These are phyloP conservation scores for Cassiopea andromeda DNA, from an alignment of 30 jellyfish, hydroid and myxozoan genomes.

Conservation along the genomic window DNA sequence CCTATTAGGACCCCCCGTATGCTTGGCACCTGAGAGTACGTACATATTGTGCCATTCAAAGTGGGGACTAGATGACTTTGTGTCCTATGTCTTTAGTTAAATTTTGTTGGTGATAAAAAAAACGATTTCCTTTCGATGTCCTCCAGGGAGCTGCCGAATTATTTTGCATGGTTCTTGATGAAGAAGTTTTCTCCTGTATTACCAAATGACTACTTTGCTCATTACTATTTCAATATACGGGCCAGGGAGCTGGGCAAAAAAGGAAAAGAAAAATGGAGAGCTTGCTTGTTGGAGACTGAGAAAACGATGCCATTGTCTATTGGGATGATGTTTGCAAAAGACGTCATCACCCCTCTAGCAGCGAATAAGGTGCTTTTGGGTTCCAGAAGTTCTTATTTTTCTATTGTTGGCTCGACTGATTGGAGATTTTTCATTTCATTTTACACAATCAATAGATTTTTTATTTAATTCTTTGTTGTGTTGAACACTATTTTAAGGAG, in stretches of 20 bases:
- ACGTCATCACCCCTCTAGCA: neutral
- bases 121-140: neutral
- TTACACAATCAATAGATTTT: too few relatives aligned
- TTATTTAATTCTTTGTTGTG: too few relatives aligned
- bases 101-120: neutral
- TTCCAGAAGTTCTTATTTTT: too few relatives aligned
- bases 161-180: constrained; percentile 40
- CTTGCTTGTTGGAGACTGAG: constrained; percentile 59
- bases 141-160: constrained; percentile 37
- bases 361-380: constrained; percentile 1
- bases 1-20: too few relatives aligned
- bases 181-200: constrained; percentile 55
- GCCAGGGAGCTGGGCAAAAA: constrained; percentile 7
- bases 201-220: constrained; percentile 56
- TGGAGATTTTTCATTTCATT: too few relatives aligned
- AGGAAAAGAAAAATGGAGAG: constrained; percentile 70
- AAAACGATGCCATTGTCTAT: constrained; percentile 40
- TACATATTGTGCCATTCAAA: too few relatives aligned
- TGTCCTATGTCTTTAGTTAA: too few relatives aligned
- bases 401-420: too few relatives aligned
- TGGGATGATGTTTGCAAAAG: constrained; percentile 67
- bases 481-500: too few relatives aligned
- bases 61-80: too few relatives aligned
- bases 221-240: constrained; percentile 19
- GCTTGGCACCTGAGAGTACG: too few relatives aligned